These are phyloP conservation scores for Trichogramma dendrolimi DNA, from an alignment of 2,888 invertebrate genomes.

Conservation along the genomic window DNA sequence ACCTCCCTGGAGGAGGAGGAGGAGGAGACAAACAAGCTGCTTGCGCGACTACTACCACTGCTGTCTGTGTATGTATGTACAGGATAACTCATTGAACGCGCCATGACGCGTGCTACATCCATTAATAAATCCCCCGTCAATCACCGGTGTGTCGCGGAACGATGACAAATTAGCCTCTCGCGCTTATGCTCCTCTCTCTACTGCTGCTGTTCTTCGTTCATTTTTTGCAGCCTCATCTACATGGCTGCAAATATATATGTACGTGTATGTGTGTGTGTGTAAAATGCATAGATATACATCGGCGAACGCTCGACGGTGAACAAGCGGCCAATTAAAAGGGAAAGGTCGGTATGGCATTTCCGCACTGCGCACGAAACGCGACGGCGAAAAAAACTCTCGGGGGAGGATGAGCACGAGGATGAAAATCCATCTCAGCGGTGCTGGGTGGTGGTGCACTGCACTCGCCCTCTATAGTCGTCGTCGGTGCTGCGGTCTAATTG, in stretches of 20 bases:
- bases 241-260: too few species aligned
- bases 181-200: constrained; percentile 7
- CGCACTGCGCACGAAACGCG: neutral
- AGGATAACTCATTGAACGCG: too few species aligned
- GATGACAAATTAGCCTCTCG: constrained; percentile 23
- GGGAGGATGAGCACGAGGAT: constrained; percentile 9
- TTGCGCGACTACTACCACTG: too few species aligned
- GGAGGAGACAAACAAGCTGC: too few species aligned
- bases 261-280: too few species aligned
- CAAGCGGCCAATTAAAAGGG: constrained; percentile 24
- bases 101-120: neutral
- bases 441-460: constrained; percentile 30
- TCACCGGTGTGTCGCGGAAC: constrained; percentile 15
- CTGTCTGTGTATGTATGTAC: too few species aligned
- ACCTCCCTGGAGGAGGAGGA: too few species aligned
- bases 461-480: neutral
- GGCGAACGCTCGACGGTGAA: constrained; percentile 6
- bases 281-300: neutral
- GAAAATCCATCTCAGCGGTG: constrained; percentile 1
- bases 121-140: constrained; percentile 23
- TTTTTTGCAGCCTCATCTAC: too few species aligned
- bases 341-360: neutral
- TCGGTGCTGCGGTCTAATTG: constrained; percentile 44
- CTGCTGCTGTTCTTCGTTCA: neutral
- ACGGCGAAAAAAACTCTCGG: constrained; percentile 6